phyloP scores from a whole-genome alignment of 2,888 invertebrate species.

The Nephrocerus scutellatus region DNA sequence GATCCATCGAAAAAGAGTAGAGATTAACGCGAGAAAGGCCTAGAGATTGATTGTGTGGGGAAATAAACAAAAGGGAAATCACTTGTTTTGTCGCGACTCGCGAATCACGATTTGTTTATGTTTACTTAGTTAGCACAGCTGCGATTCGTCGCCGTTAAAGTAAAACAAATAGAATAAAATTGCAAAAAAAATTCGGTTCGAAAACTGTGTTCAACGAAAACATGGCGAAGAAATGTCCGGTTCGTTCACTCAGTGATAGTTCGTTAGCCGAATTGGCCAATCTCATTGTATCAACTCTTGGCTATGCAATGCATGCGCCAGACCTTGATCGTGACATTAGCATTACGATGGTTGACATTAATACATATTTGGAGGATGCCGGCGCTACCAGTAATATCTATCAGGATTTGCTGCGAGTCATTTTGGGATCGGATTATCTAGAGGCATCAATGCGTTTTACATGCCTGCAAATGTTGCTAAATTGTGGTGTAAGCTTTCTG shows the following conservation, averaged over 20 bases:
- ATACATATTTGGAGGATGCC: constrained; percentile 54
- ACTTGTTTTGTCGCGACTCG: no score
- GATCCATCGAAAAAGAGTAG: no score
- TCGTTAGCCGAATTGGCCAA: constrained; percentile 57
- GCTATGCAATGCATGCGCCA: constrained; percentile 50
- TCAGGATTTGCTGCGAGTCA: constrained; percentile 60
- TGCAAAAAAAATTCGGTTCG: no score
- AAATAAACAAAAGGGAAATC: no score
- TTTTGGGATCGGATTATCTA: constrained; percentile 58
- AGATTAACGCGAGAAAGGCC: no score
- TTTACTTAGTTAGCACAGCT: no score
- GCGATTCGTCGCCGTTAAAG: no score
- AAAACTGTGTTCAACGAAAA: no score
- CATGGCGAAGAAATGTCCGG: constrained; percentile 61
- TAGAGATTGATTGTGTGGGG: no score
- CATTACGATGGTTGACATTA: constrained; percentile 55
- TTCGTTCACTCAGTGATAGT: constrained; percentile 55
- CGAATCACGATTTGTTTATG: no score
- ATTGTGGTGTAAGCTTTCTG: constrained; percentile 58
- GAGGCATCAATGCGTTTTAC: constrained; percentile 62
- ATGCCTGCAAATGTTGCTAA: constrained; percentile 58
- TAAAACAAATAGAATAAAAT: no score
- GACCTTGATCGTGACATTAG: constrained; percentile 55
- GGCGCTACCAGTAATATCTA: constrained; percentile 63
- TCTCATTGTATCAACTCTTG: constrained; percentile 55